Evolutionary conservation across 1,140 invertebrate genomes (phyloP).

Genomic region (Carposina sasakii): DNA sequence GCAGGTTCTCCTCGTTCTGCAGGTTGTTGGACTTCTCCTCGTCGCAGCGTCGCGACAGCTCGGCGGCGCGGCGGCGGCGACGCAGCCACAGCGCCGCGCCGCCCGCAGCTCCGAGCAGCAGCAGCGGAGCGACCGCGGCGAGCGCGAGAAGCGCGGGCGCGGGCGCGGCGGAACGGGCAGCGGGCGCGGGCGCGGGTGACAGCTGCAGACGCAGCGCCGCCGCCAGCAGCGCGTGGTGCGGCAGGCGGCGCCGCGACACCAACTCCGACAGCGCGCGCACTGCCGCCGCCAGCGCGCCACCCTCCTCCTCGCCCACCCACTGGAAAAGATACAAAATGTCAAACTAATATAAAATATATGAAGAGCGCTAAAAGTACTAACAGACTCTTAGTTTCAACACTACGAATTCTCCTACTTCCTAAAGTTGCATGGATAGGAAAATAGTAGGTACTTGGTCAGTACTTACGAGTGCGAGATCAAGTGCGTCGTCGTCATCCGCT

Average conservation of each 20-base stretch:
- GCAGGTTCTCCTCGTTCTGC: constrained; percentile 91
- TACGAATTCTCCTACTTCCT: background rate
- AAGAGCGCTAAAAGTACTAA: too few species aligned
- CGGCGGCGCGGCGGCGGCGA: constrained; percentile 71
- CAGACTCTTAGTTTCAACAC: too few species aligned
- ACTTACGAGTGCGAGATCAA: constrained; percentile 90
- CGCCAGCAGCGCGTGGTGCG: constrained; percentile 70
- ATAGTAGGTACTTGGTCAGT: constrained; percentile 20
- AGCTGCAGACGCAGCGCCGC: constrained; percentile 83
- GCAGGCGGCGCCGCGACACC: constrained; percentile 48
- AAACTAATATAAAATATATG: background rate
- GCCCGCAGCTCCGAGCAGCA: constrained; percentile 57
- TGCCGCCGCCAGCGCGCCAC: constrained; percentile 37
- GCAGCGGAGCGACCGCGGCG: constrained; percentile 75
- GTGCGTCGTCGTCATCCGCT: constrained; percentile 82
- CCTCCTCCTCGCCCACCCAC: constrained; percentile 56
- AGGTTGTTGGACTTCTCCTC: constrained; percentile 92
- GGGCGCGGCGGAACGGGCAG: constrained; percentile 79
- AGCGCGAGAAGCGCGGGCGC: constrained; percentile 79
- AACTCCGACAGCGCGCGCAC: constrained; percentile 50
- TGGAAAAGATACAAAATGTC: constrained; percentile 19
- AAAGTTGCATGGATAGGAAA: too few species aligned
- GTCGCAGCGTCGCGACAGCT: constrained; percentile 79
- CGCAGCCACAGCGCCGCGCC: constrained; percentile 67
- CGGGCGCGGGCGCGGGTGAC: constrained; percentile 75